Evolutionary conservation across 1,140 invertebrate species (phyloP), one percentile per base, ranked within the genome.

Genomic region (Drosophila fuyamai): DNA sequence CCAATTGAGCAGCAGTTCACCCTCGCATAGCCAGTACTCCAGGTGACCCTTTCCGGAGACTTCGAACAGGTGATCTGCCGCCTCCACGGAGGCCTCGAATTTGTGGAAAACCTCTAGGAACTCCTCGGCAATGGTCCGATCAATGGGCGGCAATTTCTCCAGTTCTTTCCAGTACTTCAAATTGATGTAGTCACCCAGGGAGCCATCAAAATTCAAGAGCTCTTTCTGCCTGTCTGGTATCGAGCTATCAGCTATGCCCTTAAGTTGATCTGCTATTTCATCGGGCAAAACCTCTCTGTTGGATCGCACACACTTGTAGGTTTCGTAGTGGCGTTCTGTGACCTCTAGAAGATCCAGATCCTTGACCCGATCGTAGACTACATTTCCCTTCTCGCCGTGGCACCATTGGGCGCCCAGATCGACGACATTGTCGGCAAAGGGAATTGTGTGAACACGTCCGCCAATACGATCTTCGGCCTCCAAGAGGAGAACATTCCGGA

Each of bases 331-430:
- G 7, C 27, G 55, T 10, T 68, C 78, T 0, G 79, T 81, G 56
- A 72, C 71, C n/a, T 92, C 93, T 7, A 95, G 76, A 2, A 95
- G 73, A 76, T 94, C 91, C 10, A 94, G 75, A 38, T 94, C 93
- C 53, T 94, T 94, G 0, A 95, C 95, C 38, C 95, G 78, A 56
- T 95, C 92, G 84, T 94, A 97, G 0, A 96, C 95, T 10, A 94
- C 82, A 92, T 97, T 97, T 16, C 93, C 94, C 66, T 95, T 93
- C 90, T 97, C 94, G 13, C 97, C 97, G 80, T 98, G 97, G 76
- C 97, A 94, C 89, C 91, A 92, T 43, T 97, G 96, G 18, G 96
- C 97, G 5, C 97, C 97, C 13, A 98, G 70, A 91, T 98, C 97
- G 7, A 97, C 92, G 18, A 94, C 91, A 68, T 93, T 93, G 5